Evolutionary conservation across 1,140 invertebrate species (phyloP), one percentile per base, ranked within the genome.

Genomic region (Lepidurus apus): DNA sequence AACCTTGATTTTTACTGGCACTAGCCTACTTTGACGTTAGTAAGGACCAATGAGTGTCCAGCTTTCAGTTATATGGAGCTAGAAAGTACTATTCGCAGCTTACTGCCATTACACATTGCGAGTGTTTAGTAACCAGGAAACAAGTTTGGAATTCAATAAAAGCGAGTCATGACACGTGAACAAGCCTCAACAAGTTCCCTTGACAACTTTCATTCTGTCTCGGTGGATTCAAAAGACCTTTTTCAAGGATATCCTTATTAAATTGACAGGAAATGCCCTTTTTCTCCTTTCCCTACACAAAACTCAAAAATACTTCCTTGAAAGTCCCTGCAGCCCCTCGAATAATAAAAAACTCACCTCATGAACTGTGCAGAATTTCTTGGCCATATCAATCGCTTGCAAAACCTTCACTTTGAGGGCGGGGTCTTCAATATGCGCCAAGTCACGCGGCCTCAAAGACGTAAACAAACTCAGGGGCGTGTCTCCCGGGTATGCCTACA

Each of bases 381-480:
- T 74, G 10, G 78, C 78, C 73, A 74, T 79, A 45, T 79, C 78
- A 13, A 79, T 74, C 8, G 79, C 75, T 24, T 74, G 43, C 21
- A 76, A 53, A 6, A 77, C 43, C 43, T 43, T 44, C 26, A 65
- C 42, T 8, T 73, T 74, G 42, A 80, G 53, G 44, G 45, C 42
- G 44, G 75, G 11, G 44, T 80, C 79, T 9, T 44, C 42, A n/a
- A 80, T 42, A 43, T 74, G 75, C 73, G 26, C 26, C 75, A 80
- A 74, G 45, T 80, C 79, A 17, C 80, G 75, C 13, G 74, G 65
- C 11, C 76, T n/a, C 75, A 81, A 45, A 34, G 65, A 24, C n/a
- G 79, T 74, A 77, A 81, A 77, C 73, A 76, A 47, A 11, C 45
- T 24, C n/a, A 81, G 77, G 42, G 79, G 77, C 53, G 65, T 81